These are phyloP conservation scores for Nymphalis urticae DNA, from an alignment of 2,888 invertebrate species.

Conservation along the genomic window DNA sequence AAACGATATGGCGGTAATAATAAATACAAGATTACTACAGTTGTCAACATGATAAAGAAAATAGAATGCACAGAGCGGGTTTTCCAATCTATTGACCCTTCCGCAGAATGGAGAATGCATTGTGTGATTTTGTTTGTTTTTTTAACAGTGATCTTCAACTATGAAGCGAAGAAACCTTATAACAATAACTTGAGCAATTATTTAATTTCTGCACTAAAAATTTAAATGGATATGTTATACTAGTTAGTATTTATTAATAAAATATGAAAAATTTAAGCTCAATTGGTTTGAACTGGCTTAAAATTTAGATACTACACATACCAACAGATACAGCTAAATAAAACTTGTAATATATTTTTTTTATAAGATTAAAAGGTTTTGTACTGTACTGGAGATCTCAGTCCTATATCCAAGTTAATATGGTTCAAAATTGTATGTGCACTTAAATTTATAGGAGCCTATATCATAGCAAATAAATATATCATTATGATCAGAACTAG, in stretches of 20 bases:
- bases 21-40: not conserved
- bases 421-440: not conserved
- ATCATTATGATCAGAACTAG: not conserved
- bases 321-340: too few relatives aligned
- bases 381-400: not conserved
- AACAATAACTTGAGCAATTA: not conserved
- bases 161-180: too few relatives aligned
- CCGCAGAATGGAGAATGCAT: not conserved
- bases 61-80: not conserved
- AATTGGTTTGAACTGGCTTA: too few relatives aligned
- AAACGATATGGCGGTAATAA: too few relatives aligned
- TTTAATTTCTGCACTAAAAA: too few relatives aligned
- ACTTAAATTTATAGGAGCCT: not conserved
- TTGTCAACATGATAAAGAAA: not conserved
- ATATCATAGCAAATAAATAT: not conserved
- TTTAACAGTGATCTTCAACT: too few relatives aligned
- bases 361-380: not conserved
- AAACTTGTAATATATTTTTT: too few relatives aligned
- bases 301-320: too few relatives aligned
- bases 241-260: too few relatives aligned
- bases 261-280: too few relatives aligned
- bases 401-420: not conserved
- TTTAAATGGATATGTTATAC: too few relatives aligned
- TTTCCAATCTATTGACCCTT: constrained; percentile 16
- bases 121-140: not conserved